Conservation (phyloP, 2,113 vertebrate genomes). For the Chaetops frenatus region DNA sequence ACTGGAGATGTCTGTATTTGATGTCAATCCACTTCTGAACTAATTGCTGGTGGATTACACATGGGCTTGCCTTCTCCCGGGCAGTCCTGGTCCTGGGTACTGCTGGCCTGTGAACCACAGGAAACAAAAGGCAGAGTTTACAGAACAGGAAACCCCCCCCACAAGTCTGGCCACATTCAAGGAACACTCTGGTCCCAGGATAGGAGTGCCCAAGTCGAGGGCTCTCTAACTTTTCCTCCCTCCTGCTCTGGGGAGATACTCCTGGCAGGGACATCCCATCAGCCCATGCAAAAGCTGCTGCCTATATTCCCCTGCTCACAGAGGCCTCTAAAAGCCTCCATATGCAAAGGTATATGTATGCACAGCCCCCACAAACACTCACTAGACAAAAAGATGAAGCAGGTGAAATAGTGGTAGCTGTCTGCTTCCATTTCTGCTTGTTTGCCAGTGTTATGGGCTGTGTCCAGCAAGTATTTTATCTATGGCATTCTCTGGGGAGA, state of each 20-base stretch:
- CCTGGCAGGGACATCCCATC: neutral
- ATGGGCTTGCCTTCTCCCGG: neutral
- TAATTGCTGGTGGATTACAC: neutral
- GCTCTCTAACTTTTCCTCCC: neutral
- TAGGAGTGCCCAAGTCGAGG: fast-evolving
- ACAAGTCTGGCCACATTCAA: fast-evolving
- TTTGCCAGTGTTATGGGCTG: neutral
- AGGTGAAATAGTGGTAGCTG: neutral
- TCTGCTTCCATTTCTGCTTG: neutral
- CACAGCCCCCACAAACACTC: neutral
- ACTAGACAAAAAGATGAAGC: neutral
- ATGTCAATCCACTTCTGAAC: neutral
- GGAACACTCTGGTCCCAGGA: neutral
- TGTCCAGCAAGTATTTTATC: neutral
- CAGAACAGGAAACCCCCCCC: neutral
- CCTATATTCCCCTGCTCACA: neutral
- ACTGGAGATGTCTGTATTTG: neutral
- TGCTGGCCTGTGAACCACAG: neutral
- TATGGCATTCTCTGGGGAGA: neutral
- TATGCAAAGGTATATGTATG: fast-evolving
- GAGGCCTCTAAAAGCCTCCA: neutral
- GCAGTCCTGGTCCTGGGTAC: neutral
- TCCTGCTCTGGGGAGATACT: neutral
- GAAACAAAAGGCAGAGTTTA: neutral
- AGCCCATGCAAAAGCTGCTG: neutral